Conservation (phyloP, 2,113 vertebrate genomes). For the Nycticebus coucang region DNA sequence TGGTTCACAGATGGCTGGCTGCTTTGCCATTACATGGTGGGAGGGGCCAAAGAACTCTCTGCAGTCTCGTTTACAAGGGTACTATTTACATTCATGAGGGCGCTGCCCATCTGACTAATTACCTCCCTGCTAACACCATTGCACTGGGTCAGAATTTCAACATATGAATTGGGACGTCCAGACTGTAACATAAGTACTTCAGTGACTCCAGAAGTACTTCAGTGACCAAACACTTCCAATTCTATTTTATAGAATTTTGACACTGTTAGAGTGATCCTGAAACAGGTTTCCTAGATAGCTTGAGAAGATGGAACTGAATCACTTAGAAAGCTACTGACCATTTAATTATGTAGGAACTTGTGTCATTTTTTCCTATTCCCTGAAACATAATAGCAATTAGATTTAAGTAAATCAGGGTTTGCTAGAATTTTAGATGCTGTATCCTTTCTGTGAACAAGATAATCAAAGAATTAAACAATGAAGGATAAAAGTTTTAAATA, state of each 20-base stretch:
- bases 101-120: no score
- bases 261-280: not conserved
- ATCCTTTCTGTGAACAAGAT: not conserved
- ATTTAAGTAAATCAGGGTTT: no score
- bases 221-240: not conserved
- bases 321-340: not conserved
- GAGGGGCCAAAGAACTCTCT: no score
- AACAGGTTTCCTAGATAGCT: not conserved
- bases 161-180: no score
- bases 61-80: no score
- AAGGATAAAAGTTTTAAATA: conserved; percentile 23
- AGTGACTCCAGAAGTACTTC: not conserved
- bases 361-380: not conserved
- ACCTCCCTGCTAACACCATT: no score
- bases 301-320: not conserved
- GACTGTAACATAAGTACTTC: not conserved
- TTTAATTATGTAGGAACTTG: not conserved
- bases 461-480: not conserved
- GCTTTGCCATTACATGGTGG: not conserved
- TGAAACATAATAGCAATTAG: not conserved
- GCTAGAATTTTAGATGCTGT: not conserved
- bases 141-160: no score
- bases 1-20: no score
- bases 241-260: not conserved
- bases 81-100: no score